phyloP scores from a whole-genome alignment of 2,113 vertebrate genomes.

The Mus spicilegus region DNA sequence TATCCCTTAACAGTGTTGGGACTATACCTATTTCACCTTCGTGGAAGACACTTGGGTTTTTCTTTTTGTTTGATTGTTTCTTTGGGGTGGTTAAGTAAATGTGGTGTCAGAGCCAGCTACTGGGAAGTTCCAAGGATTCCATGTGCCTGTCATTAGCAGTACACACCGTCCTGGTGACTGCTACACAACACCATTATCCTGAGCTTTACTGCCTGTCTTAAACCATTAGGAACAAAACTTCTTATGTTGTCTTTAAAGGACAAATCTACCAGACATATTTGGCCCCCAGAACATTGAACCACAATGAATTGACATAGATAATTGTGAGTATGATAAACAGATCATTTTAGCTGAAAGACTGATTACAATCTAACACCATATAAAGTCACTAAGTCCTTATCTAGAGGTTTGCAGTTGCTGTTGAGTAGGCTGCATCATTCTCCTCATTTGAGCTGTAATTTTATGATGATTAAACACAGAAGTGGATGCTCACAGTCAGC shows the following conservation, averaged over 20 bases:
- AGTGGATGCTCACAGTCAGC: no score
- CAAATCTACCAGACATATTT: not conserved
- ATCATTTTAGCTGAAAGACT: not conserved
- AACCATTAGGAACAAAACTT: not conserved
- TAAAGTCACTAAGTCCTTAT: not conserved
- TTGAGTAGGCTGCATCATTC: not conserved
- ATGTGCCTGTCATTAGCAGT: not conserved
- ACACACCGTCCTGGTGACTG: not conserved
- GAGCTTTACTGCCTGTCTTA: not conserved
- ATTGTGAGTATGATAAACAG: not conserved
- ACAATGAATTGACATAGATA: not conserved
- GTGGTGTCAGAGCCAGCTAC: not conserved
- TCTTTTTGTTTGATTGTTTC: not conserved
- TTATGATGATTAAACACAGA: not conserved
- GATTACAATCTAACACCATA: not conserved
- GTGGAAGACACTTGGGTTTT: not conserved
- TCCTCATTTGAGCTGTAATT: not conserved
- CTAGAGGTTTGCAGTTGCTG: not conserved
- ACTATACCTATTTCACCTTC: not conserved
- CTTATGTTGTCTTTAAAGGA: not conserved
- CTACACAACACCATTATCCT: not conserved
- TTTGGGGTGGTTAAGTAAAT: not conserved
- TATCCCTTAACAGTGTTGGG: not conserved
- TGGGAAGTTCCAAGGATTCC: not conserved
- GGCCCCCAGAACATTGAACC: not conserved